Evolutionary conservation across 2,888 invertebrate genomes (phyloP).

Genomic region (Andrena haemorrhoa): DNA sequence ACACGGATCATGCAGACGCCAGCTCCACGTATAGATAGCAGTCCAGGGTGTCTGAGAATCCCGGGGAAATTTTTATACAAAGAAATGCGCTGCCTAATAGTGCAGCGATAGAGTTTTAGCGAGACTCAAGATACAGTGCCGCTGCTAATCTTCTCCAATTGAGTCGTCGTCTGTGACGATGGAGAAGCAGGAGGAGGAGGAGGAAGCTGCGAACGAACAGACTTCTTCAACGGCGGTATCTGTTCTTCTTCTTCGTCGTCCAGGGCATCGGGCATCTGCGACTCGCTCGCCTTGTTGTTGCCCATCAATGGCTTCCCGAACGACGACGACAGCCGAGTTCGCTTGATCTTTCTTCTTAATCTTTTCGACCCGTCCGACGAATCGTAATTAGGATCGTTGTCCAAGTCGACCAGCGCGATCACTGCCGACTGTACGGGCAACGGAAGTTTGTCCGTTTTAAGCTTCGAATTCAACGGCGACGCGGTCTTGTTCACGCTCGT

Average conservation of each 20-base stretch:
- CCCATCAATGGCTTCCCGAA: conserved; percentile 56
- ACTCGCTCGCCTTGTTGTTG: conserved; percentile 57
- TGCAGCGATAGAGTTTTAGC: conserved; percentile 61
- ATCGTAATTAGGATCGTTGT: conserved; percentile 75
- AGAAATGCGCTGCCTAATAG: conserved; percentile 53
- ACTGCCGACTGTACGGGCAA: conserved; percentile 52
- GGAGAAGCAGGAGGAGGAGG: conserved; percentile 50
- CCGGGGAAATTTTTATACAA: conserved; percentile 51
- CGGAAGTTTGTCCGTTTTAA: conserved; percentile 46
- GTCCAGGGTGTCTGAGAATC: conserved; percentile 27
- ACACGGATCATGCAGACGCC: conserved; percentile 39
- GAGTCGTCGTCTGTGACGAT: conserved; percentile 46
- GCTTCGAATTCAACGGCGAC: conserved; percentile 45
- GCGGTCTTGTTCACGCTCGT: conserved; percentile 27
- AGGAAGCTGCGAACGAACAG: conserved; percentile 61
- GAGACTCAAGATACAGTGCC: conserved; percentile 69
- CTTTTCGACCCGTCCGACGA: conserved; percentile 54
- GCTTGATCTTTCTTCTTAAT: conserved; percentile 60
- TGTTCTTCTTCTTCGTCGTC: conserved; percentile 72
- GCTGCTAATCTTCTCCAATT: conserved; percentile 73
- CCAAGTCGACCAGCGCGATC: conserved; percentile 70
- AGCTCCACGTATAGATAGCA: conserved; percentile 26
- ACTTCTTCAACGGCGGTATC: conserved; percentile 69
- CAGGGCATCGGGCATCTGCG: conserved; percentile 63
- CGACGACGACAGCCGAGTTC: conserved; percentile 55